Evolutionary conservation across 2,113 vertebrate genomes (phyloP).

Genomic region (Ariopsis seemanni): DNA sequence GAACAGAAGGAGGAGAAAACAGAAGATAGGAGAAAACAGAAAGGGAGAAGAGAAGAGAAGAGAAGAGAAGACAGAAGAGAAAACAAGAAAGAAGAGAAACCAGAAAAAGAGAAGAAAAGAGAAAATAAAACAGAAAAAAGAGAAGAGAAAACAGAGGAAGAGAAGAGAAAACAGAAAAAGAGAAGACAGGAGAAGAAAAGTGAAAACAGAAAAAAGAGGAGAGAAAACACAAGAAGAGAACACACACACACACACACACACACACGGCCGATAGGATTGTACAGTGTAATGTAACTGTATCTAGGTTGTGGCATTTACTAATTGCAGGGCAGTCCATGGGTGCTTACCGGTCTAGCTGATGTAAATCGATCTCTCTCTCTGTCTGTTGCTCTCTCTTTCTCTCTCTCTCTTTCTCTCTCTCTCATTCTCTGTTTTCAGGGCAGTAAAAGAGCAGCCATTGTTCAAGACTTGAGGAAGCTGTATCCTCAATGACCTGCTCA

Average conservation of each 20-base stretch:
- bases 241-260: constrained; percentile 21
- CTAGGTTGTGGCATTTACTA: constrained; percentile 49
- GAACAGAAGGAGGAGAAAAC: neutral
- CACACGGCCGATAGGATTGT: constrained; percentile 31
- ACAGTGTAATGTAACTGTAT: constrained; percentile 45
- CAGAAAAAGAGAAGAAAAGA: neutral
- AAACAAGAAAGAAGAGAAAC: neutral
- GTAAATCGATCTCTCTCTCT: constrained; percentile 39
- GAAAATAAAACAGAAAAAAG: neutral
- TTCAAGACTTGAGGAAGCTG: constrained; percentile 70
- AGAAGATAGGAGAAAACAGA: neutral
- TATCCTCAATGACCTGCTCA: constrained; percentile 66
- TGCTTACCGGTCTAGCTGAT: constrained; percentile 40
- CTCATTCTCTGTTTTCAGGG: constrained; percentile 65
- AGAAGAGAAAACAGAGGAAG: neutral
- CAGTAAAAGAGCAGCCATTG: constrained; percentile 76
- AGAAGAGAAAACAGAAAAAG: neutral
- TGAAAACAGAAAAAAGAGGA: neutral
- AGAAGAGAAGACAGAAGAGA: constrained; percentile 55
- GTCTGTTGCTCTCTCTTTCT: neutral
- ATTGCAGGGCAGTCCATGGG: constrained; percentile 46
- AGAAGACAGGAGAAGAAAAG: neutral
- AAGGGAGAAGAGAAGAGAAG: constrained; percentile 50
- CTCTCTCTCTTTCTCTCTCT: neutral
- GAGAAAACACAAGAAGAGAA: neutral